phyloP scores from a whole-genome alignment of 2,797 vertebrate species.

The Crax fasciolata region DNA sequence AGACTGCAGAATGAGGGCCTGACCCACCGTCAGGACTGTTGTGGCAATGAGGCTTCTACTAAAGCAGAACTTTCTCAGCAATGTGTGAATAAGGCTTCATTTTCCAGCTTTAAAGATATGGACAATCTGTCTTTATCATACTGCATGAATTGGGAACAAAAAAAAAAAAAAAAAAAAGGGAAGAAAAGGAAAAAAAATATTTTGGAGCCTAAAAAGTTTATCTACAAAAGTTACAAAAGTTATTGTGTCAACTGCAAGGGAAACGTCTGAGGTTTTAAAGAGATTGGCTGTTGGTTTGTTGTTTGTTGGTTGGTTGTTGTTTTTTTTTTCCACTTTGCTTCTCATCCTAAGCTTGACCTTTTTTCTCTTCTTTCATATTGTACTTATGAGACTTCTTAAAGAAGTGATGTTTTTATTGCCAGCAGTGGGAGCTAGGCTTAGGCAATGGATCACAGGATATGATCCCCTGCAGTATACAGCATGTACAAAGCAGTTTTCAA shows the following conservation, averaged over 20 bases:
- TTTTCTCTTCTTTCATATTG: background rate
- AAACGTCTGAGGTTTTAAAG: background rate
- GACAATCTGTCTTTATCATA: background rate
- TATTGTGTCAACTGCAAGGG: background rate
- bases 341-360: background rate
- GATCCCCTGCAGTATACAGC: background rate
- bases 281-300: rapidly evolving
- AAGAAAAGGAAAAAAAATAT: background rate
- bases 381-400: background rate
- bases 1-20: background rate
- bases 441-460: background rate
- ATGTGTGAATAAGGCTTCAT: background rate
- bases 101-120: background rate
- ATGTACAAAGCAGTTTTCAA: background rate
- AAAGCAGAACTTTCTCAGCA: background rate
- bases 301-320: too few relatives aligned
- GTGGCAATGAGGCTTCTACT: background rate
- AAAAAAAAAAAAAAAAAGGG: too few relatives aligned
- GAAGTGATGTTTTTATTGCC: background rate
- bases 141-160: rapidly evolving
- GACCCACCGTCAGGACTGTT: background rate
- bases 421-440: background rate
- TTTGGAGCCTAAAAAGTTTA: rapidly evolving
- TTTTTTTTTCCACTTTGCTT: background rate
- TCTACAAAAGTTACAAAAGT: background rate